Evolutionary conservation across 1,140 invertebrate species (phyloP), one percentile per base, ranked within the genome.

Genomic region (Tetragonula clypearis): DNA sequence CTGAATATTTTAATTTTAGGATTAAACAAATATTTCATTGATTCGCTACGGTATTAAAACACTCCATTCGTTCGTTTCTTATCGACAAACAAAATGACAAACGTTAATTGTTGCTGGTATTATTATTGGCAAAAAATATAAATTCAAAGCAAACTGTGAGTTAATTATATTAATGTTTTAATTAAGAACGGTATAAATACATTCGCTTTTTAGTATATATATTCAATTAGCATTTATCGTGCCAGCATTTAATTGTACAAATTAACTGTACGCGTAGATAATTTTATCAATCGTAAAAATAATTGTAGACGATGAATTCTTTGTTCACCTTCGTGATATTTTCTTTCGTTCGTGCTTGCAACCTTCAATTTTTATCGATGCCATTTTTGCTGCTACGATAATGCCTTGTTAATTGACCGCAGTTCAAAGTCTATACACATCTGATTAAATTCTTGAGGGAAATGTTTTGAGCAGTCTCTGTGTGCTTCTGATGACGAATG

Each of bases 301-400:
- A 49, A 23, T 2, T 8, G 19, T 2, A 56, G 68, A 84, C 26
- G 72, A 79, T 14, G 35, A 12, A 62, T 56, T 62, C 68, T 73
- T 72, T 79, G 56, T 84, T 60, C 76, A 79, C 76, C 55, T 79
- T 72, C 56, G 2, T 53, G 19, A 73, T 72, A 79, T 56, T 55
- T 30, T 21, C 2, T 35, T 84, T 73, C 58, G n/a, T 62, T 23
- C 41, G 55, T 84, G 72, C 26, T 62, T 49, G 19, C 19, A 75
- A 30, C 84, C 84, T 85, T 81, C 78, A 85, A 62, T 58, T 19
- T 68, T 85, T 85, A 85, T 81, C 84, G 71, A 62, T 71, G 79
- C 69, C 84, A 81, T 81, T 81, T 49, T 81, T 85, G 79, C 56
- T 74, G 9, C 53, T 73, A 62, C 30, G 53, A 35, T 58, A 62